Base-by-base conservation (phyloP, 1,140 invertebrate species). In the Zaprionus inermis region DNA sequence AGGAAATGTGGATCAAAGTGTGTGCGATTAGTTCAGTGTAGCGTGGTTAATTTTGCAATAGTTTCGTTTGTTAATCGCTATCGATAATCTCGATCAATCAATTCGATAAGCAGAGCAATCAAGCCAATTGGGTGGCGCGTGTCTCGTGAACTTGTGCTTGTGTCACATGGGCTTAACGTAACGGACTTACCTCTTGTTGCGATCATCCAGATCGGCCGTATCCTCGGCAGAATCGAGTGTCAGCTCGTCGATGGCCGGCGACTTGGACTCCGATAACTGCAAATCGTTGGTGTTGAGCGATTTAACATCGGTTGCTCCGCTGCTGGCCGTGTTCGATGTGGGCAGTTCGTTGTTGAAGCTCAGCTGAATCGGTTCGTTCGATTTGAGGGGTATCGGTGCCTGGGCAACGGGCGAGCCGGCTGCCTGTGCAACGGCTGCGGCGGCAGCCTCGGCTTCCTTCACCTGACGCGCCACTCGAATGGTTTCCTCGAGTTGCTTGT, bases 181-280 rank as follows among this genome's bases (percentile, higher is more conserved):
- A n/a, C 7, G 7, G 30, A 57, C 86, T 84, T 76, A 94, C 94
- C 95, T 94, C 90, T 97, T 97, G 92, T 97, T 96, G 83, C 96
- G 94, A 91, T 96, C 95, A 84, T 96, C 95, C 59, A 91, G 60
- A 84, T 96, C 96, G 77, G 95, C 95, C 46, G 93, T 92, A 70
- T 94, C 94, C 34, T 94, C 93, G 52, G 94, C 94, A 7, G 93
- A 93, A 75, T 95, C 95, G 34, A 95, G 90, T 1, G 94, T 92
- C 67, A 94, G 92, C 76, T 94, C 94, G 84, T 94, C 94, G 71
- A 94, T 94, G 74, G 93, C 92, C 51, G 92, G 91, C 16, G 94
- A 93, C 30, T 94, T 93, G 16, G 94, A 91, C 55, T 93, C 93
- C 9, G 93, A 88, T 14, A 92, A 72, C 57, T 91, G 89, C 22